phyloP scores from a whole-genome alignment of 2,797 vertebrate genomes.

The Melanitta fusca region DNA sequence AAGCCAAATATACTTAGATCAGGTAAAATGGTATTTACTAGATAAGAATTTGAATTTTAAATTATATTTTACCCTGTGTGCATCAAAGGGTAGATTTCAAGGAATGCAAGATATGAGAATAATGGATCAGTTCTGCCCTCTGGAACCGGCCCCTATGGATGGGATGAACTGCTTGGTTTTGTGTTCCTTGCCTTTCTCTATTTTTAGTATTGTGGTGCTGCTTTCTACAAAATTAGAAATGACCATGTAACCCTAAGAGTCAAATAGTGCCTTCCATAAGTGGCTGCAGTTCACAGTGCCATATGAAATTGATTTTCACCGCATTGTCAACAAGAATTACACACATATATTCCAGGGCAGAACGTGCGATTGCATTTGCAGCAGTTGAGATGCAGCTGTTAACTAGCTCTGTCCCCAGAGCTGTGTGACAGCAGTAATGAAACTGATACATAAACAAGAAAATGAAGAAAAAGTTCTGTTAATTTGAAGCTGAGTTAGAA shows the following conservation, averaged over 20 bases:
- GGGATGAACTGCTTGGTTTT: background rate
- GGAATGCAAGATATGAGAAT: background rate
- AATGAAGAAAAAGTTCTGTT: conserved; percentile 5
- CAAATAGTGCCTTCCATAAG: background rate
- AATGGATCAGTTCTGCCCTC: background rate
- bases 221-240: conserved; percentile 8
- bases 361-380: background rate
- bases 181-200: background rate
- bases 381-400: background rate
- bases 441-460: conserved; percentile 8
- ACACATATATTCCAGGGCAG: background rate
- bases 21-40: background rate
- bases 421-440: background rate
- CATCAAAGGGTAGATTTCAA: background rate
- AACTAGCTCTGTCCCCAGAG: conserved; percentile 1
- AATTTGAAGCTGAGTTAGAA: background rate
- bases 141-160: background rate
- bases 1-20: background rate
- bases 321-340: background rate
- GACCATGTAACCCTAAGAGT: background rate
- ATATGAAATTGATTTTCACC: conserved; percentile 11
- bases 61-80: background rate
- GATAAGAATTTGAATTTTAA: background rate
- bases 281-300: background rate
- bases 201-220: background rate